Base-by-base conservation (phyloP, 2,797 vertebrate genomes). In the Poecilia velifera region DNA sequence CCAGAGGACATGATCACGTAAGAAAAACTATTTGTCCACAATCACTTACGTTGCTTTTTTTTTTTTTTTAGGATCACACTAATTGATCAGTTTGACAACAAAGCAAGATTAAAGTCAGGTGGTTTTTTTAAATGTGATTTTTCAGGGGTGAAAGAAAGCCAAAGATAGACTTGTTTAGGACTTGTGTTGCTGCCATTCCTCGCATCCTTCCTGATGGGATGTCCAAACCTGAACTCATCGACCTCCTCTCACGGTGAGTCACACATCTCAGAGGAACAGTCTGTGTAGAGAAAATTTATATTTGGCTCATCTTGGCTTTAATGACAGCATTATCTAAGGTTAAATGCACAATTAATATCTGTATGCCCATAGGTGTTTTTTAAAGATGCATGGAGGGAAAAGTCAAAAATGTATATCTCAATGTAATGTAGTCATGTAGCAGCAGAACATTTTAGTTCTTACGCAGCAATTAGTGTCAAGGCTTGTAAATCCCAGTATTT, bases 1-100 rank as follows among this genome's bases (percentile, higher is more conserved):
- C 98, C 98, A 0, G 98, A 99, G 89, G 98, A 99, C 89, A 99
- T 99, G 98, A 99, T 99, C 94, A 99, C 98, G 98, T 99, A 95
- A 90, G 98, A 95, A 53, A 59, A 59, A 20, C 39, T 18, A 59
- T 18, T 18, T 45, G 6, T n/a, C 39, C 10, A n/a, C 39, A 70
- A 43, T 70, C 39, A 70, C 66, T 43, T n/a, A 43, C 18, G n/a
- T 12, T 68, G 8, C 10, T 70, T 25, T 43, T 22, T 41, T 51
- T 51, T 43, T 25, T 68, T 22, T n/a, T 49, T 51, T 49, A n/a
- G 3, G 14, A n/a, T 74, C 18, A 39, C 31, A 53, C 1, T 25
- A 20, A 18, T 22, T 53, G 20, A 74, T 41, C 83, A 10, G 22
- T n/a, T 70, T 70, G 66, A 70, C 20, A 49, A 49, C 18, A 59